Base-by-base conservation (phyloP, 92 coral and sea anemone species). In the Umimayanthus chanpuru region DNA sequence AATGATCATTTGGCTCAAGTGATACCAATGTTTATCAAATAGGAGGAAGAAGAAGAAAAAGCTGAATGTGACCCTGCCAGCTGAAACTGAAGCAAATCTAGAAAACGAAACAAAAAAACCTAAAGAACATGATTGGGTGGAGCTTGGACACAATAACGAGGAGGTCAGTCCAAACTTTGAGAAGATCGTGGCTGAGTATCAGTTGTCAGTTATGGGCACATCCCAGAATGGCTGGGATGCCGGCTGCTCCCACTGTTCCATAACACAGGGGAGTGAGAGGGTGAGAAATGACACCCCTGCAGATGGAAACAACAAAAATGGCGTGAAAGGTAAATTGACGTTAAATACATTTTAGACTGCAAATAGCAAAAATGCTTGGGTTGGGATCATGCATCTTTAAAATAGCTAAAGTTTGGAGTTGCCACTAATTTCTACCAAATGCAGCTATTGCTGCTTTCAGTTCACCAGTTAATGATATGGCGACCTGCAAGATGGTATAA, bases 21-120 rank as follows among this genome's bases (percentile, higher is more conserved):
- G 20, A 53, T 53, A 32, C 28, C 5, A 30, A 1, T 77, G 6
- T 23, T 16, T 77, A 0, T 78, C 58, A 43, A 78, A 81, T 11
- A 81, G 85, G 85, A 61, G 73, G 39, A 81, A 81, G 85, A 81
- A 81, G 56, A 81, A 81, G 85, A 81, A 81, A 58, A 81, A 81
- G 73, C 49, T 81, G 73, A 81, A 81, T 58, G 70, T 58, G 44
- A 30, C 50, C 43, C 21, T 56, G 29, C 61, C 56, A 29, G 18
- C 56, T 66, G 61, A 64, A 66, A 81, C 76, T 65, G 73, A 81
- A 81, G 75, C 16, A 23, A 21, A 5, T 9, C 12, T 58, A 6
- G 85, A 81, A 81, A 81, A 81, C 61, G 85, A 81, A 58, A 81
- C 6, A 2, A 66, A 66, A 20, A 81, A 81, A 23, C 86, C 86